phyloP scores from a whole-genome alignment of 1,140 invertebrate species.

The Philopotamus ludificatus region DNA sequence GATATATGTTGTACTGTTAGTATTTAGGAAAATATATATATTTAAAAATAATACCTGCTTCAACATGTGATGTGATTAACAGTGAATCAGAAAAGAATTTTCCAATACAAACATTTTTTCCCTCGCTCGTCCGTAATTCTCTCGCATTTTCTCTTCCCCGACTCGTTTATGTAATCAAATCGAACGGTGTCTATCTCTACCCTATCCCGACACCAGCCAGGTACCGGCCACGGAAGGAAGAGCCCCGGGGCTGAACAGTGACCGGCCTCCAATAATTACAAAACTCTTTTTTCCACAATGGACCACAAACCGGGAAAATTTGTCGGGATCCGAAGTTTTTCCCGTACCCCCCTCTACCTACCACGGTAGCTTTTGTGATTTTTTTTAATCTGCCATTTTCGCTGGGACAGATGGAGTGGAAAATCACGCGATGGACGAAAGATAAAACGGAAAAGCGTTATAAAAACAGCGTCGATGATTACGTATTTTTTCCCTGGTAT shows the following conservation, averaged over 20 bases:
- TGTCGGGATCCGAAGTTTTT: neutral
- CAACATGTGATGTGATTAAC: no score
- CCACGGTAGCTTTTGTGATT: neutral
- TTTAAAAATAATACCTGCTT: no score
- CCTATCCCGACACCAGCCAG: neutral
- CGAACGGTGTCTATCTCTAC: constrained; percentile 14
- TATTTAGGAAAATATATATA: no score
- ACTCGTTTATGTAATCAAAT: constrained; percentile 21
- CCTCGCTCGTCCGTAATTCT: no score
- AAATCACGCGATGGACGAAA: neutral
- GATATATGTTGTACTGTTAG: no score
- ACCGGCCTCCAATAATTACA: constrained; percentile 1
- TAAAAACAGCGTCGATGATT: no score
- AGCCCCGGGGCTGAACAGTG: neutral
- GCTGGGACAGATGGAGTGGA: neutral
- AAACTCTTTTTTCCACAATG: neutral
- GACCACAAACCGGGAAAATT: neutral
- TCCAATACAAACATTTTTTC: no score
- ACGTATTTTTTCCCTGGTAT: no score
- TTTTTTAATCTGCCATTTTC: constrained; percentile 16
- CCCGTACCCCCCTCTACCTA: neutral
- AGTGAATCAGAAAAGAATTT: no score
- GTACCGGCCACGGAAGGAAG: neutral
- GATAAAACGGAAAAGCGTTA: no score
- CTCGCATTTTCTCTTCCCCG: constrained; percentile 2